Percentiles rank a stretch among this genome's conserved stretches.
Conservation (phyloP, 2,113 vertebrate species). For the Ellobius talpinus region DNA sequence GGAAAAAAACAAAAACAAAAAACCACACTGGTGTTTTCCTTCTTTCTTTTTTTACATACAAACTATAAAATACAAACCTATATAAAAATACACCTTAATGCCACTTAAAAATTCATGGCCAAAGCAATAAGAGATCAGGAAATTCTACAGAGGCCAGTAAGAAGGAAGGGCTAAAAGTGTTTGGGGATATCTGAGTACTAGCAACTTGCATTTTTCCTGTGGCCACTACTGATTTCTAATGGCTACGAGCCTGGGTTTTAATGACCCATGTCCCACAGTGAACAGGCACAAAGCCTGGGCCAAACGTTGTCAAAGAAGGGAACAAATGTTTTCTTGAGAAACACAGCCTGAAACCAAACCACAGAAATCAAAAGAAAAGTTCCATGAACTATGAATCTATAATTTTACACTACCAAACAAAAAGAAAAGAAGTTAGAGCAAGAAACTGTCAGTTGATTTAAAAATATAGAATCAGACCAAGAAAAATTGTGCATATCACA, state of each 20-base stretch:
- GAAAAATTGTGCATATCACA: not conserved
- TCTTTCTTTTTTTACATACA: not conserved
- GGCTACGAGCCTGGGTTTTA: not conserved
- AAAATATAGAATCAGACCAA: not conserved
- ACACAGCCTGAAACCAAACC: not conserved
- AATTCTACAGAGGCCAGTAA: not conserved
- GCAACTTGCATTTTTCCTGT: not conserved
- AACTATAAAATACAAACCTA: not conserved
- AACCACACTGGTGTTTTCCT: too few species aligned
- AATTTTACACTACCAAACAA: slow-evolving; percentile 5
- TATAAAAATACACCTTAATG: not conserved
- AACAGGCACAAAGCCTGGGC: not conserved
- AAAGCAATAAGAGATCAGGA: not conserved
- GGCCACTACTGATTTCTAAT: not conserved
- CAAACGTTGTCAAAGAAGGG: not conserved
- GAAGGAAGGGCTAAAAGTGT: not conserved
- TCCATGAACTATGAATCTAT: not conserved
- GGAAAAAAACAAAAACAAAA: too few species aligned
- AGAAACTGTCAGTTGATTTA: not conserved
- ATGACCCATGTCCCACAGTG: not conserved
- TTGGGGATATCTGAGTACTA: not conserved
- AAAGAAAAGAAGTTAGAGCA: not conserved
- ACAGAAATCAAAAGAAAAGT: not conserved
- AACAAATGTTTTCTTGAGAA: not conserved
- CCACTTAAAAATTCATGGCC: not conserved